Evolutionary conservation across 2,113 vertebrate species (phyloP).

Genomic region (Rostratula benghalensis): DNA sequence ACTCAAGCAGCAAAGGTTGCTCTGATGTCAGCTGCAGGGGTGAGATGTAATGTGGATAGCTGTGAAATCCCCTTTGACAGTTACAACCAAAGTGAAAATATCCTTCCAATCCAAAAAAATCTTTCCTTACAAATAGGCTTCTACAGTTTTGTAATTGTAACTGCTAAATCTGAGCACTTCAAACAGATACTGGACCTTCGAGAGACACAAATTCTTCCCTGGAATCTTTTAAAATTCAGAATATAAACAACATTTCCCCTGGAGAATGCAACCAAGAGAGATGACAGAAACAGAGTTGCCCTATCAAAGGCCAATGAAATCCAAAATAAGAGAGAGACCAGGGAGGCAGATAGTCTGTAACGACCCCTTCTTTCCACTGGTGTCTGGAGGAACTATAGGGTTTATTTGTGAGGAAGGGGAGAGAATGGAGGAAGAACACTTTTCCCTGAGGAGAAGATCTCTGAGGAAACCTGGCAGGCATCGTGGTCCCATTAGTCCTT

Average conservation of each 20-base stretch:
- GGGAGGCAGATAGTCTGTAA: neutral
- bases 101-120: neutral
- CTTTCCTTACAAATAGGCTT: neutral
- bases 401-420: neutral
- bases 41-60: neutral
- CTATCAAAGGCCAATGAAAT: neutral
- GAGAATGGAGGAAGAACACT: neutral
- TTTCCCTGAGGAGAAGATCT: neutral
- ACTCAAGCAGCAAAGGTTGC: conserved; percentile 6
- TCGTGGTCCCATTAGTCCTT: neutral
- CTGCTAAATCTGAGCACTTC: neutral
- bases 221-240: neutral
- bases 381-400: neutral
- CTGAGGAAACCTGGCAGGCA: neutral
- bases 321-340: neutral
- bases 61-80: conserved; percentile 47
- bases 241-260: neutral
- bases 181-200: neutral
- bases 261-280: neutral
- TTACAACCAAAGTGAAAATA: conserved; percentile 25
- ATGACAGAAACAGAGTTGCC: neutral
- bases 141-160: neutral
- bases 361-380: neutral
- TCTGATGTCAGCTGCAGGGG: neutral
- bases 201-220: neutral